phyloP scores from a whole-genome alignment of 2,797 vertebrate genomes.

The Gambelia wislizenii region DNA sequence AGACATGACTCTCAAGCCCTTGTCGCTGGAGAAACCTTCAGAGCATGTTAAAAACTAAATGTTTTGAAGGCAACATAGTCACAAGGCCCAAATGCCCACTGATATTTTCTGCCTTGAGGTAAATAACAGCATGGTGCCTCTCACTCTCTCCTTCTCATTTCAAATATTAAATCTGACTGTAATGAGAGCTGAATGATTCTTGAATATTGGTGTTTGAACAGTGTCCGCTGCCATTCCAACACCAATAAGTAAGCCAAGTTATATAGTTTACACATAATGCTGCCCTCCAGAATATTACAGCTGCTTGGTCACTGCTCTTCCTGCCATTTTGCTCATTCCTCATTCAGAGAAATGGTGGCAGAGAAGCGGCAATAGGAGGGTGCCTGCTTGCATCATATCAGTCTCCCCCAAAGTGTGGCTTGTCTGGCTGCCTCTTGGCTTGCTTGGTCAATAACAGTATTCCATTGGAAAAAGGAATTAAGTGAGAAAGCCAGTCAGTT shows the following conservation, averaged over 20 bases:
- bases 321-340: background rate
- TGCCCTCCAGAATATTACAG: background rate
- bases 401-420: background rate
- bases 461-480: background rate
- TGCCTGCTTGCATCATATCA: background rate
- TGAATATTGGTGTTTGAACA: background rate
- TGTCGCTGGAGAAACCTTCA: background rate
- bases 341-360: background rate
- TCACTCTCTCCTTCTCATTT: background rate
- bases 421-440: background rate
- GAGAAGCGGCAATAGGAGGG: background rate
- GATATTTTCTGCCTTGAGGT: background rate
- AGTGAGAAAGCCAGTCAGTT: background rate
- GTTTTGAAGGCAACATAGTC: background rate
- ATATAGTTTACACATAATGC: background rate
- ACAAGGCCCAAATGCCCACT: too few relatives aligned
- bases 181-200: background rate
- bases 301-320: too few relatives aligned
- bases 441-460: too few relatives aligned
- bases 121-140: background rate
- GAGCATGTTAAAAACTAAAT: background rate
- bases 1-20: background rate
- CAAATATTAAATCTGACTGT: background rate
- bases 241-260: background rate
- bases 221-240: background rate